Evolutionary conservation across 2,113 vertebrate genomes (phyloP).

Genomic region (Melanocharis versteri): DNA sequence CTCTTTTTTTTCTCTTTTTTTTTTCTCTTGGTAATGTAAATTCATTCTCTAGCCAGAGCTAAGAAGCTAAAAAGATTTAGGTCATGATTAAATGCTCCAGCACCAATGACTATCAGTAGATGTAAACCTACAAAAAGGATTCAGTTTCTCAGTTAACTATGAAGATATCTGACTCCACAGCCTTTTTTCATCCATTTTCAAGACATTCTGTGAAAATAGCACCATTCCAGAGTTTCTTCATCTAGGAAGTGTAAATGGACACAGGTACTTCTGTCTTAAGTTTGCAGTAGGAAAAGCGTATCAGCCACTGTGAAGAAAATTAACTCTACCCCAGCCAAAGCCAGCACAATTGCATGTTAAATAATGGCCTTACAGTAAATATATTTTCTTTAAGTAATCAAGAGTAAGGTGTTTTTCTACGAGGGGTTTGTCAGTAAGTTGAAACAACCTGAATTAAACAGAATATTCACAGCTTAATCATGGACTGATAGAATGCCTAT

Average conservation of each 20-base stretch:
- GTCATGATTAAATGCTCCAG: constrained; percentile 6
- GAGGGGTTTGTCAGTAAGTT: background rate
- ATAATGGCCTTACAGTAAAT: background rate
- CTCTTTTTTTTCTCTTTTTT: background rate
- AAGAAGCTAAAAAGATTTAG: constrained; percentile 52
- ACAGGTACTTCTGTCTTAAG: background rate
- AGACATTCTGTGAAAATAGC: background rate
- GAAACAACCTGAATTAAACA: background rate
- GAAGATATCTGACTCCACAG: background rate
- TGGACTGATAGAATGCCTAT: background rate
- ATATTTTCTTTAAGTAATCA: background rate
- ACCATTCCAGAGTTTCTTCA: background rate
- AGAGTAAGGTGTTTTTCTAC: background rate
- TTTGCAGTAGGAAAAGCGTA: background rate
- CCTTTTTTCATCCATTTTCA: background rate
- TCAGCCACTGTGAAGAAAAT: background rate
- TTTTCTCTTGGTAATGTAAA: background rate
- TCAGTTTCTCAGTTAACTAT: background rate
- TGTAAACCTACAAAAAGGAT: background rate
- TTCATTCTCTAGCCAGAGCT: background rate
- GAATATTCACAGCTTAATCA: background rate
- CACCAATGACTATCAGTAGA: background rate
- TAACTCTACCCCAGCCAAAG: background rate
- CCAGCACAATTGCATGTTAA: background rate
- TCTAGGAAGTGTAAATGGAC: background rate